Percentiles rank a stretch among this genome's conserved stretches.
These are phyloP conservation scores for Xenopus petersii DNA, from an alignment of 2,797 vertebrate species.

Conservation along the genomic window DNA sequence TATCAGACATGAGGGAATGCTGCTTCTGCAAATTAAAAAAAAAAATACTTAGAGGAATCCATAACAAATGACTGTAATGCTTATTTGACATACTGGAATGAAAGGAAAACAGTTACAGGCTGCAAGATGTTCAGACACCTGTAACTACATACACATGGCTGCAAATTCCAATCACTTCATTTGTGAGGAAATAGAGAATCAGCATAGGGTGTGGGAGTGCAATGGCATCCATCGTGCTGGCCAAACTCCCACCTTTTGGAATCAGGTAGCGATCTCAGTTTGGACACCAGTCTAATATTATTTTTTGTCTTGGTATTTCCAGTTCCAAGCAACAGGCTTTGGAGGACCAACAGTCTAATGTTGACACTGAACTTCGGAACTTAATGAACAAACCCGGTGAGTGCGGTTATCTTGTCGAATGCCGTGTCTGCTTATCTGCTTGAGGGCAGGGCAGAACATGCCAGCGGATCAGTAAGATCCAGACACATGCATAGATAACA, in stretches of 20 bases:
- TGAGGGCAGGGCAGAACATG: neutral
- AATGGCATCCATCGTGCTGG: slow-evolving; percentile 3
- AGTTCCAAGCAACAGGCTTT: slow-evolving; percentile 85
- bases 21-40: no score
- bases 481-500: no score
- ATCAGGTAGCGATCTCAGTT: neutral
- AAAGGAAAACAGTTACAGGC: no score
- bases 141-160: no score
- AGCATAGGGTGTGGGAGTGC: no score
- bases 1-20: no score
- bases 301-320: slow-evolving; percentile 3
- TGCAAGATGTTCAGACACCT: no score
- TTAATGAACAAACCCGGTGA: slow-evolving; percentile 84
- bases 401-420: neutral
- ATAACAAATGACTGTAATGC: no score
- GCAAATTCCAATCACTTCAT: no score
- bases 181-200: no score
- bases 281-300: slow-evolving; percentile 3
- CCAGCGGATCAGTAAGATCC: neutral
- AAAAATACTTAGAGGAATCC: no score
- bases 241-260: slow-evolving; percentile 22
- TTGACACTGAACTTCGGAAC: slow-evolving; percentile 80
- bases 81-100: no score
- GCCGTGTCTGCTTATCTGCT: neutral
- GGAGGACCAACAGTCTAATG: slow-evolving; percentile 82